A percentile compares a stretch with the other conserved stretches of the same genome.
phyloP scores from a whole-genome alignment of 2,797 vertebrate species.

The Gallinago nigripennis region DNA sequence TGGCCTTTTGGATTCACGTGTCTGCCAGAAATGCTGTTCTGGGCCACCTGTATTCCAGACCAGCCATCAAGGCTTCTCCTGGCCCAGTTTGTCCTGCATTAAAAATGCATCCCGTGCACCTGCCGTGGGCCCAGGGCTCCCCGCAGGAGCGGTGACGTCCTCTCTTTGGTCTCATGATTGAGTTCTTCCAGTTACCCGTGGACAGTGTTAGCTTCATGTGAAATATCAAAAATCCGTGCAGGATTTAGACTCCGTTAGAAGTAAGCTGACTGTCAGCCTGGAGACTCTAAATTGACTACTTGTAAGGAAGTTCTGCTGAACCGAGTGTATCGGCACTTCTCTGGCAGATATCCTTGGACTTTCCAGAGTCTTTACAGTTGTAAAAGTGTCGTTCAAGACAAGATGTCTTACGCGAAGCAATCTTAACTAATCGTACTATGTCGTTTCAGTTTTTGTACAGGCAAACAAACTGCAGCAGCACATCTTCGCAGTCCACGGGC shows the following conservation, averaged over 20 bases:
- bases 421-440: neutral
- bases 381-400: neutral
- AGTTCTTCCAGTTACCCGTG: slow-evolving; percentile 49
- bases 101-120: slow-evolving; percentile 60
- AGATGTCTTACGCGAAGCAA: neutral
- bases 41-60: neutral
- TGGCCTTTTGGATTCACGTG: neutral
- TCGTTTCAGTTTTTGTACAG: slow-evolving; percentile 89
- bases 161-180: slow-evolving; percentile 40
- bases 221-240: slow-evolving; percentile 83
- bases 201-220: slow-evolving; percentile 51
- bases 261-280: slow-evolving; percentile 84
- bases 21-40: slow-evolving; percentile 27
- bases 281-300: slow-evolving; percentile 86
- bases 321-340: slow-evolving; percentile 80
- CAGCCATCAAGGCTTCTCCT: slow-evolving; percentile 26
- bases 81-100: slow-evolving; percentile 63
- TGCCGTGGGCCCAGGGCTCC: slow-evolving; percentile 29
- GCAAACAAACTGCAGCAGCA: slow-evolving; percentile 98
- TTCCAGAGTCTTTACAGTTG: slow-evolving; percentile 58
- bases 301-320: slow-evolving; percentile 85
- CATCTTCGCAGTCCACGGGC: slow-evolving; percentile 96
- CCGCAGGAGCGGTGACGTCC: neutral
- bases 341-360: slow-evolving; percentile 82
- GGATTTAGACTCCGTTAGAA: slow-evolving; percentile 86